Conservation (phyloP, 2,113 vertebrate genomes). For the Riparia riparia region DNA sequence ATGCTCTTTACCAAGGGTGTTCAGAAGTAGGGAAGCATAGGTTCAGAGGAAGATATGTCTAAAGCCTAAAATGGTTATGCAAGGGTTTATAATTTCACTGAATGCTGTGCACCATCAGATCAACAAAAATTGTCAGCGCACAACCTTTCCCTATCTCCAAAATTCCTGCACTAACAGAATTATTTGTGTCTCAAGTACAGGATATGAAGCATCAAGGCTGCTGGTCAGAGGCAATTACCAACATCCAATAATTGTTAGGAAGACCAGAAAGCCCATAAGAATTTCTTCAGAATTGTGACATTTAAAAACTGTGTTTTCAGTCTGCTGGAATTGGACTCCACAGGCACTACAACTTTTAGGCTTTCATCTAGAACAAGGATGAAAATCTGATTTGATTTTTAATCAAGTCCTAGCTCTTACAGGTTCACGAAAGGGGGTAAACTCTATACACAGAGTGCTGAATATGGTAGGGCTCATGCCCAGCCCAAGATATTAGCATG, state of each 20-base stretch:
- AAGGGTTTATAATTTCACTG: not conserved
- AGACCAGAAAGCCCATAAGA: not conserved
- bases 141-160: not conserved
- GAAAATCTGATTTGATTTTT: not conserved
- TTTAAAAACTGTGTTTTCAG: not conserved
- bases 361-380: not conserved
- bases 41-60: not conserved
- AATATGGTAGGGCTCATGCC: not conserved
- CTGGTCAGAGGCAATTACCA: not conserved
- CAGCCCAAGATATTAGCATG: not conserved
- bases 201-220: not conserved
- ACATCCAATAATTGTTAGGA: not conserved
- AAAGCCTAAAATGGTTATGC: not conserved
- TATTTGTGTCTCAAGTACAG: not conserved
- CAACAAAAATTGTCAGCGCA: not conserved
- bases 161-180: not conserved
- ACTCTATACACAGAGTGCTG: not conserved
- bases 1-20: not conserved
- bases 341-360: not conserved
- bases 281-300: not conserved
- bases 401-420: not conserved
- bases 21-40: not conserved
- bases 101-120: not conserved
- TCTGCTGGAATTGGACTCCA: not conserved
- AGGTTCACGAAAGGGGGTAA: fast-evolving